Percentiles rank a stretch among this genome's conserved stretches.
Evolutionary conservation across 1,140 invertebrate species (phyloP).

Genomic region (Coelopa frigida): DNA sequence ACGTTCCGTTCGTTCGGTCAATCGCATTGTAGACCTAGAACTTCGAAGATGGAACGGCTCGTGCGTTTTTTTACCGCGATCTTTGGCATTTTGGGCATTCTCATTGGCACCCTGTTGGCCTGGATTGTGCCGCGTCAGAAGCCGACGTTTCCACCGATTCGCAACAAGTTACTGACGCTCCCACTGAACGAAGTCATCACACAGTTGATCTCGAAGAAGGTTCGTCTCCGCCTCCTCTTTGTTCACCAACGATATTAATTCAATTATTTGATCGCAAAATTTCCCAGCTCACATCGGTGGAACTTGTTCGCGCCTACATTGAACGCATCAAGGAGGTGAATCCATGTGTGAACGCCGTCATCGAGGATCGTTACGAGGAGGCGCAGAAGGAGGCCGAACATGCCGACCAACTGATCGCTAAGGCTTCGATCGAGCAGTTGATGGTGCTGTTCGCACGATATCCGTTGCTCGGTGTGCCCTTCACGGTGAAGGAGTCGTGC

Average conservation of each 20-base stretch:
- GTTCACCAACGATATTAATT: background rate
- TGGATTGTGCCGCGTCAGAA: constrained; percentile 8
- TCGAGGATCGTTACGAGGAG: constrained; percentile 60
- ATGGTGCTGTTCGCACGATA: constrained; percentile 50
- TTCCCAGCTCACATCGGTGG: constrained; percentile 53
- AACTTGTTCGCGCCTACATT: constrained; percentile 60
- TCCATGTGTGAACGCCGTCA: constrained; percentile 63
- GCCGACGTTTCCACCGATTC: constrained; percentile 24
- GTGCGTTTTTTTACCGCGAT: too few relatives aligned
- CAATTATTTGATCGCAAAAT: background rate
- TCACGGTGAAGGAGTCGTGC: constrained; percentile 69
- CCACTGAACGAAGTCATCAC: constrained; percentile 24
- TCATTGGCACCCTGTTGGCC: constrained; percentile 16
- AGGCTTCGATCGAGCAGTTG: constrained; percentile 32
- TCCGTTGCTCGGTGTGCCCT: constrained; percentile 70
- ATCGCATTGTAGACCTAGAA: too few relatives aligned
- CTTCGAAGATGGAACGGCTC: too few relatives aligned
- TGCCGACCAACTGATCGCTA: constrained; percentile 48
- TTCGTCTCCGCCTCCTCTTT: constrained; percentile 11
- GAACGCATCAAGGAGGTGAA: constrained; percentile 64
- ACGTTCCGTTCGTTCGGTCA: too few relatives aligned
- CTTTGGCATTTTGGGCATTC: too few relatives aligned
- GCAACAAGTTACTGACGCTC: constrained; percentile 22
- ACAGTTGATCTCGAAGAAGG: constrained; percentile 27
- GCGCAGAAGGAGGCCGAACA: constrained; percentile 61